These are phyloP conservation scores for Caerostris darwini DNA, from an alignment of 1,140 invertebrate genomes.

Conservation along the genomic window DNA sequence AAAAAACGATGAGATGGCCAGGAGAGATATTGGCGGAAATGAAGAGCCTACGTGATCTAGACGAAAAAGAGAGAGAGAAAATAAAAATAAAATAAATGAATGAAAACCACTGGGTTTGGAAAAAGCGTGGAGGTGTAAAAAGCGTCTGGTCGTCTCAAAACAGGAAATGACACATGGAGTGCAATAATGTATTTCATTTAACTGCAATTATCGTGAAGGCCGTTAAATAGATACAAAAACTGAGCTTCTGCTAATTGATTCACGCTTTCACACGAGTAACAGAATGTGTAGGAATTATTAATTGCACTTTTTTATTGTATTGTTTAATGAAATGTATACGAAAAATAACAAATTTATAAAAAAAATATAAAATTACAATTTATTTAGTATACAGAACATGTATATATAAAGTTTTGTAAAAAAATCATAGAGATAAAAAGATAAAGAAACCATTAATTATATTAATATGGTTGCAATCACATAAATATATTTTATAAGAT, in stretches of 20 bases:
- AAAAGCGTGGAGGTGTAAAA: neutral
- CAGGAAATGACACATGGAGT: neutral
- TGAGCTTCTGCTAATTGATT: neutral
- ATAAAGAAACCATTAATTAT: no score
- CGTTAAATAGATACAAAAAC: neutral
- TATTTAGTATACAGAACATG: no score
- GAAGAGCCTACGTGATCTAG: slow-evolving; percentile 17
- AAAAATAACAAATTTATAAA: neutral
- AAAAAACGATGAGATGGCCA: neutral
- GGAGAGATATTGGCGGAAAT: slow-evolving; percentile 15
- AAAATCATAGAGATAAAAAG: no score
- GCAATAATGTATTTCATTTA: neutral
- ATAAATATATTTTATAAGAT: no score
- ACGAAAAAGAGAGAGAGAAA: neutral
- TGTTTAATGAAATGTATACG: neutral
- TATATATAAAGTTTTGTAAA: no score
- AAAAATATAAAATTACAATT: no score
- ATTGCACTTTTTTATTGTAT: neutral
- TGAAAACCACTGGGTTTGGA: neutral
- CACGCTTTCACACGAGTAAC: neutral
- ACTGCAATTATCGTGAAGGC: neutral
- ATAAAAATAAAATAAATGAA: no score
- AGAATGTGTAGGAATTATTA: neutral
- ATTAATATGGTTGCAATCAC: no score
- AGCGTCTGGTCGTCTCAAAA: neutral